A percentile compares a stretch with the other conserved stretches of the same genome.
Conservation (phyloP, 2,797 vertebrate genomes). For the Vireo griseus region DNA sequence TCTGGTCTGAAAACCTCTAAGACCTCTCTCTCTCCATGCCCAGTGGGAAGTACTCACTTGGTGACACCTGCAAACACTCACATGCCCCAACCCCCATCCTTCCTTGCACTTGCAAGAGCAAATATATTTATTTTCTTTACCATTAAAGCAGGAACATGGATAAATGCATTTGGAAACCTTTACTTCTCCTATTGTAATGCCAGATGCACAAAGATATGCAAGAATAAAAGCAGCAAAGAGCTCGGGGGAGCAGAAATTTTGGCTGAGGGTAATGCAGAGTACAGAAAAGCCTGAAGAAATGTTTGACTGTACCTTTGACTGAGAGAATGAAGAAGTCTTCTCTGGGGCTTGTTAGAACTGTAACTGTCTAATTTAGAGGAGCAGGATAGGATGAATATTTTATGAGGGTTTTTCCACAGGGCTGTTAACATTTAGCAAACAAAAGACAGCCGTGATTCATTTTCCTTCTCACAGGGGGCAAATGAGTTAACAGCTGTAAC, state of each 20-base stretch:
- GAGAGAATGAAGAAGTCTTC: slow-evolving; percentile 34
- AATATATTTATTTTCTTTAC: background rate
- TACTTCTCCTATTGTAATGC: background rate
- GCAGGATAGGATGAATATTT: slow-evolving; percentile 61
- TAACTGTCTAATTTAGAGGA: slow-evolving; percentile 55
- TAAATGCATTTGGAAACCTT: slow-evolving; percentile 20
- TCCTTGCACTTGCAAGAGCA: background rate
- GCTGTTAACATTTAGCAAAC: slow-evolving; percentile 59
- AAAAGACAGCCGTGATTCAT: slow-evolving; percentile 59
- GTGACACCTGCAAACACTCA: background rate
- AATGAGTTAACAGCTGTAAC: slow-evolving; percentile 61
- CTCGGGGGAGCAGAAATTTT: slow-evolving; percentile 2
- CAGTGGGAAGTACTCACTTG: background rate
- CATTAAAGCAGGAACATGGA: background rate
- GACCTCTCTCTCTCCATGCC: background rate
- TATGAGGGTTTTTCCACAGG: slow-evolving; percentile 58
- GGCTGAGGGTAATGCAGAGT: background rate
- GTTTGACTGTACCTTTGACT: slow-evolving; percentile 35
- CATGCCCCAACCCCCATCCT: background rate
- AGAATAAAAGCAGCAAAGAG: background rate
- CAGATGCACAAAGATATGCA: background rate
- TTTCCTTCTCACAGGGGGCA: slow-evolving; percentile 64
- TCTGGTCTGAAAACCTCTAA: background rate
- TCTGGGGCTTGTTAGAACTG: slow-evolving; percentile 55
- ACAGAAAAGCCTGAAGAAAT: slow-evolving; percentile 37